Conservation (phyloP, 2,888 invertebrate species). For the Lithosia quadra region DNA sequence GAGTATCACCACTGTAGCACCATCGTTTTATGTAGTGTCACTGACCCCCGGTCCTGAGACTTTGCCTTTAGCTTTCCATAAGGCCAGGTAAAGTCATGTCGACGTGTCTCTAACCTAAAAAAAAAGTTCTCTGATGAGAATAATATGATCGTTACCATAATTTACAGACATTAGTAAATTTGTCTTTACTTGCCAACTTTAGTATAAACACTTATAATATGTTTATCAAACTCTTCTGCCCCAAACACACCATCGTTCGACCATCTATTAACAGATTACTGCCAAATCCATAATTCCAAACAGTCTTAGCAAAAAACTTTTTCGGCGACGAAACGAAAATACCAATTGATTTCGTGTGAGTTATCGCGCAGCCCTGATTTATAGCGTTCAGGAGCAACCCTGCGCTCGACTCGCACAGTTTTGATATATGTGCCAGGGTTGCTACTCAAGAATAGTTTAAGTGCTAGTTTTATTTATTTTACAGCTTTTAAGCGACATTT, state of each 20-base stretch:
- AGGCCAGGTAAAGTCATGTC: too few species aligned
- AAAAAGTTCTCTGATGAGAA: too few species aligned
- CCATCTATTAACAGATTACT: constrained; percentile 25
- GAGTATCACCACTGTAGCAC: too few species aligned
- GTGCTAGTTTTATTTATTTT: constrained; percentile 63
- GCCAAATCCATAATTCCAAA: constrained; percentile 24
- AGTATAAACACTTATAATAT: background rate
- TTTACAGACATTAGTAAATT: too few species aligned
- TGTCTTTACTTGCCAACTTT: too few species aligned
- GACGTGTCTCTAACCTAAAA: too few species aligned
- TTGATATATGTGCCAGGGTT: constrained; percentile 70
- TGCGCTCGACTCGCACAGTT: constrained; percentile 56
- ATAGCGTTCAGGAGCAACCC: constrained; percentile 64
- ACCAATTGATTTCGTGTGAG: constrained; percentile 60
- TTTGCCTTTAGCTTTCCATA: too few species aligned
- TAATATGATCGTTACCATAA: too few species aligned
- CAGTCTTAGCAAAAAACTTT: constrained; percentile 49
- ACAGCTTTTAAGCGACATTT: constrained; percentile 49
- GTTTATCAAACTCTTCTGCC: background rate
- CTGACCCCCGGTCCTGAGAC: too few species aligned
- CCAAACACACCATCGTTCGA: constrained; percentile 14
- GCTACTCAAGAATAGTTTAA: constrained; percentile 69
- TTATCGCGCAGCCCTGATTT: constrained; percentile 67
- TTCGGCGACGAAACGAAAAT: constrained; percentile 54
- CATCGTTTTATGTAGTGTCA: too few species aligned